Evolutionary conservation across 2,113 vertebrate genomes (phyloP), one percentile per base, ranked within the genome.

Genomic region (Bucco capensis): DNA sequence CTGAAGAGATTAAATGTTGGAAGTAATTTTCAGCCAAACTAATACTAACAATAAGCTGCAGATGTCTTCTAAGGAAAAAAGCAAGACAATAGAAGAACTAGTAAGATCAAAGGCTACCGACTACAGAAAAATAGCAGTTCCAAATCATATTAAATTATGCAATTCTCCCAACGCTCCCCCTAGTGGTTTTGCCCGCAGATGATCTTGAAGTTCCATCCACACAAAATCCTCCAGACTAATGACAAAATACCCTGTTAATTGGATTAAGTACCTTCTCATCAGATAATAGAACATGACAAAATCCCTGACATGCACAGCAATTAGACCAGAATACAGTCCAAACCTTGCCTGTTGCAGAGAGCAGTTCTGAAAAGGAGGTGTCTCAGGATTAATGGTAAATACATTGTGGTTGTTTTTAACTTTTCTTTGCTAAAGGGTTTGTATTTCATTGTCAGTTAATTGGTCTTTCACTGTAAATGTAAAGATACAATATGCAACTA

Each of bases 241-340:
- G 93, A 95, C 86, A 82, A 94, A 94, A 95, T 12, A 80, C 81
- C 92, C 85, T 10, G 10, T 90, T 98, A 98, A 98, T 97, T 97
- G 95, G 97, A 98, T 98, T 98, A 98, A 96, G 79, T 87, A 87
- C 91, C 95, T 96, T 96, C 97, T 98, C 97, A 97, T 97, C 96
- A 96, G 96, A 95, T 97, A 97, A 96, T 56, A 95, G 95, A 92
- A 95, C 92, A 96, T 91, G 56, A 71, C 81, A 96, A 98, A 97
- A 96, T 97, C 96, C 93, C 84, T 89, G 93, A 76, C 96, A 84
- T 75, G 15, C 90, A 83, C 74, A 74, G 92, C 81, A 96, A 94
- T 92, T 91, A 96, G 94, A 93, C 82, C 94, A 97, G 94, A 96
- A 86, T 75, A 85, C 96, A 95, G 92, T 28, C 88, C 25, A 86